A percentile compares a stretch with the other conserved stretches of the same genome.
Evolutionary conservation across 1,140 invertebrate genomes (phyloP).

Genomic region (Drosophila parvula): DNA sequence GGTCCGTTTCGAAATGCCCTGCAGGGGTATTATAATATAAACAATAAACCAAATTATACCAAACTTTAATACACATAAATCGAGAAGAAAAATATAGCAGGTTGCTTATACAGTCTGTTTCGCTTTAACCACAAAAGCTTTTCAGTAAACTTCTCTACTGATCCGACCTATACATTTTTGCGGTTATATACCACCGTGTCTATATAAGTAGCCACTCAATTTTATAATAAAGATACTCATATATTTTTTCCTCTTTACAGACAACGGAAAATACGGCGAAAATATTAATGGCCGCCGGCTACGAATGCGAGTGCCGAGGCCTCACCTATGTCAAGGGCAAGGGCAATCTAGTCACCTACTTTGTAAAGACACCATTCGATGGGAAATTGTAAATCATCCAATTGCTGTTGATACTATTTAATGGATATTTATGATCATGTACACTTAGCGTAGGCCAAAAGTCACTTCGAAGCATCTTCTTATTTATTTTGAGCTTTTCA

Average conservation of each 20-base stretch:
- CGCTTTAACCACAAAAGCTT: too few relatives aligned
- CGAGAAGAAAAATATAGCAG: too few relatives aligned
- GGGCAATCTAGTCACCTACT: slow-evolving; percentile 95
- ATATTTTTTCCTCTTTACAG: slow-evolving; percentile 31
- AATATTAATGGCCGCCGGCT: slow-evolving; percentile 92
- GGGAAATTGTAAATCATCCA: slow-evolving; percentile 83
- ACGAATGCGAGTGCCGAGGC: slow-evolving; percentile 93
- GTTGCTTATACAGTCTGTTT: too few relatives aligned
- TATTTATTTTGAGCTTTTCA: slow-evolving; percentile 71
- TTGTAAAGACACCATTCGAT: slow-evolving; percentile 92
- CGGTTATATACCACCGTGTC: too few relatives aligned
- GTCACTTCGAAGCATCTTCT: slow-evolving; percentile 63
- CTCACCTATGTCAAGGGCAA: slow-evolving; percentile 97
- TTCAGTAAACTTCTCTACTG: too few relatives aligned
- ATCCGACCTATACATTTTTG: too few relatives aligned
- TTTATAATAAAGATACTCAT: too few relatives aligned
- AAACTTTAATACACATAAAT: too few relatives aligned
- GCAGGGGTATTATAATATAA: too few relatives aligned
- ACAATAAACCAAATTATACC: too few relatives aligned
- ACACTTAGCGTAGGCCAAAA: slow-evolving; percentile 49
- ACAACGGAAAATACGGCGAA: slow-evolving; percentile 94
- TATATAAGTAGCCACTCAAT: too few relatives aligned
- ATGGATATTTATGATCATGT: slow-evolving; percentile 45
- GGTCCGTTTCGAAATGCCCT: too few relatives aligned
- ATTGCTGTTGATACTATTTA: slow-evolving; percentile 61